A percentile compares a stretch with the other conserved stretches of the same genome.
Conservation (phyloP, 2,888 invertebrate species). For the Gisinianus flammeolus region DNA sequence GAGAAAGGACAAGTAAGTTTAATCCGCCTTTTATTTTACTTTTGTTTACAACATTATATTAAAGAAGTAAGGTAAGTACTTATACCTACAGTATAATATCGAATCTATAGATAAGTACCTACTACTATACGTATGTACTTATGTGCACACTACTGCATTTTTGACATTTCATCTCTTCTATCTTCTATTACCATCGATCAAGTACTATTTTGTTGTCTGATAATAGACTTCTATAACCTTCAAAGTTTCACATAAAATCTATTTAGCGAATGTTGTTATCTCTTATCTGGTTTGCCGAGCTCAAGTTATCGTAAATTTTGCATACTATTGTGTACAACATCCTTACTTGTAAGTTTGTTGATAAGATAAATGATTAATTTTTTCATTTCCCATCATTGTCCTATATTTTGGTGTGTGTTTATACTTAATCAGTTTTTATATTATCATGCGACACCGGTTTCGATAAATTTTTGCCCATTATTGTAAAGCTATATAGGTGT, state of each 20-base stretch:
- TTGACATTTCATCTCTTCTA: not conserved
- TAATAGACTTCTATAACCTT: too few relatives aligned
- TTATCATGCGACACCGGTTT: too few relatives aligned
- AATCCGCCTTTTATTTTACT: not conserved
- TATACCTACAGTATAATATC: too few relatives aligned
- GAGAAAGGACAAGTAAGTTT: slow-evolving; percentile 78
- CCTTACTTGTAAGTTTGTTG: not conserved
- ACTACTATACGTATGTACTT: not conserved
- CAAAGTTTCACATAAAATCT: too few relatives aligned
- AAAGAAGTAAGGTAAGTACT: too few relatives aligned
- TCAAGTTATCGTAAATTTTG: too few relatives aligned
- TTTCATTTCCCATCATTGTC: not conserved
- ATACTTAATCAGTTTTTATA: not conserved
- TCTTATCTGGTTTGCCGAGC: too few relatives aligned
- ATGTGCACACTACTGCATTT: not conserved
- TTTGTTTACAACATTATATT: not conserved
- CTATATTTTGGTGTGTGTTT: not conserved
- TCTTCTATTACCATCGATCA: not conserved
- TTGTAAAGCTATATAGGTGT: too few relatives aligned
- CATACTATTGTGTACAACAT: not conserved
- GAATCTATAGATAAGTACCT: not conserved
- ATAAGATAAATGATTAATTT: not conserved
- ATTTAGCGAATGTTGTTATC: too few relatives aligned
- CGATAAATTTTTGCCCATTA: too few relatives aligned
- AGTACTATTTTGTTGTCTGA: too few relatives aligned